Percentiles rank a stretch among this genome's conserved stretches.
Conservation (phyloP, 2,113 vertebrate genomes). For the Paradoxurus hermaphroditus region DNA sequence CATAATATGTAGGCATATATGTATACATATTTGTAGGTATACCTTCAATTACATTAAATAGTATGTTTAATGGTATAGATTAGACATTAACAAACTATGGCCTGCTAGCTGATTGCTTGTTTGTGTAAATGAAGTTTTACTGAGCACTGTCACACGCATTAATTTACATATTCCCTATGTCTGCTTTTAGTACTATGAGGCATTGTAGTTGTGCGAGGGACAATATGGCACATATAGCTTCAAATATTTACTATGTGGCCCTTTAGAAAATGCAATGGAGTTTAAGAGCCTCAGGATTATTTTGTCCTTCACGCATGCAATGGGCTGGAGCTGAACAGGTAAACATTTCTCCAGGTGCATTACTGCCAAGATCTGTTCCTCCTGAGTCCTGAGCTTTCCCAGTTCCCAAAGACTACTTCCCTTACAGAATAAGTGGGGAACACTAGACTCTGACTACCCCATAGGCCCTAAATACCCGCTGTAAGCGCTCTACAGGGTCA, state of each 20-base stretch:
- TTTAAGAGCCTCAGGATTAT: not conserved
- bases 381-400: not conserved
- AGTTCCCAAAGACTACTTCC: not conserved
- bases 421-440: not conserved
- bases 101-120: not conserved
- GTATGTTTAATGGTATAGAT: not conserved
- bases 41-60: not conserved
- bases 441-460: not conserved
- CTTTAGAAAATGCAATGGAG: not conserved
- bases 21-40: not conserved
- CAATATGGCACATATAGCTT: not conserved
- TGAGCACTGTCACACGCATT: not conserved
- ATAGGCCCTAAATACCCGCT: not conserved
- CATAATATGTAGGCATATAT: not conserved
- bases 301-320: not conserved
- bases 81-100: not conserved
- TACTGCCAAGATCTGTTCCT: not conserved
- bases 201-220: not conserved
- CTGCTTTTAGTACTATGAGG: not conserved
- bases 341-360: not conserved
- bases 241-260: not conserved
- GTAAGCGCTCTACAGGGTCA: not conserved
- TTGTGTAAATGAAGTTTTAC: not conserved
- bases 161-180: not conserved
- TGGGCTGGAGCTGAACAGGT: rapidly evolving